Evolutionary conservation across 2,888 invertebrate genomes (phyloP).

Genomic region (Volucella inanis): DNA sequence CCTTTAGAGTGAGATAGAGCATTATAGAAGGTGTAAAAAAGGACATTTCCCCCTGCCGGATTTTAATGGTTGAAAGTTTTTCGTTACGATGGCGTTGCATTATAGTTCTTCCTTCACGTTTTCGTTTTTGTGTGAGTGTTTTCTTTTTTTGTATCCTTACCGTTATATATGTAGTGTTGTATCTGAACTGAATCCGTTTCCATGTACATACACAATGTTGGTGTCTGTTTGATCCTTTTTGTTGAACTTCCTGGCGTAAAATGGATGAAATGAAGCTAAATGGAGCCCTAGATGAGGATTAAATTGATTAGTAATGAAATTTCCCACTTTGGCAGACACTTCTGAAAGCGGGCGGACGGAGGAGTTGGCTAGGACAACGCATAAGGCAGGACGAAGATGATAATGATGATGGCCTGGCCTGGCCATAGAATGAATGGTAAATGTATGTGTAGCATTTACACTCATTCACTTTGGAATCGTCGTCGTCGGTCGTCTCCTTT

Average conservation of each 20-base stretch:
- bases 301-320: constrained; percentile 78
- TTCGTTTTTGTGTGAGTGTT: constrained; percentile 15
- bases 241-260: constrained; percentile 65
- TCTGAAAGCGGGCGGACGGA: constrained; percentile 24
- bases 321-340: constrained; percentile 75
- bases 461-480: constrained; percentile 61
- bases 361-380: not conserved
- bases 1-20: constrained; percentile 41
- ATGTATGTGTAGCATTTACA: constrained; percentile 53
- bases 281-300: constrained; percentile 77
- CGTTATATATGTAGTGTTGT: too few species aligned
- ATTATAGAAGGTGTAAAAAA: constrained; percentile 66
- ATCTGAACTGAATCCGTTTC: not conserved
- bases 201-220: constrained; percentile 10
- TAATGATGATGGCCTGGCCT: constrained; percentile 39
- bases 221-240: constrained; percentile 27
- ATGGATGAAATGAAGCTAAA: constrained; percentile 75
- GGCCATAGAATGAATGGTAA: constrained; percentile 22
- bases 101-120: constrained; percentile 45
- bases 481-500: constrained; percentile 30
- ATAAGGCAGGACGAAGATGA: constrained; percentile 5
- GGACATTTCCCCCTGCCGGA: constrained; percentile 41
- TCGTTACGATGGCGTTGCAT: constrained; percentile 65
- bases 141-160: not conserved
- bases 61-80: constrained; percentile 65